Percentiles rank a stretch among this genome's conserved stretches.
These are phyloP conservation scores for Crenichthys baileyi DNA, from an alignment of 2,797 vertebrate genomes.

Conservation along the genomic window DNA sequence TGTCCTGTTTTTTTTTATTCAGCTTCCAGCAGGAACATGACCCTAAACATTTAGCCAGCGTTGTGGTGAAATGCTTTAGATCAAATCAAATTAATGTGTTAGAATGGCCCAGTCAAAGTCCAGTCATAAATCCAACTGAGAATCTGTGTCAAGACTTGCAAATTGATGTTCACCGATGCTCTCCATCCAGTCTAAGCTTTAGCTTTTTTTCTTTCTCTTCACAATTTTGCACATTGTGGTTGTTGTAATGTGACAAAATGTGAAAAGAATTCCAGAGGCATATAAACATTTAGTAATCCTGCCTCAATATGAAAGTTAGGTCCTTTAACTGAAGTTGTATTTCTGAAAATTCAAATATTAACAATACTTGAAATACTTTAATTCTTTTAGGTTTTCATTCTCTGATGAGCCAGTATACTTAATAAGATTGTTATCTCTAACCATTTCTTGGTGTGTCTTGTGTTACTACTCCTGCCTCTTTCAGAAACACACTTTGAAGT, in stretches of 20 bases:
- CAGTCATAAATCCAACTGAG: background rate
- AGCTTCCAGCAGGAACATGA: background rate
- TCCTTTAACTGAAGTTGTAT: background rate
- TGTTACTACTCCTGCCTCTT: background rate
- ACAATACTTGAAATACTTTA: background rate
- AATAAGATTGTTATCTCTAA: background rate
- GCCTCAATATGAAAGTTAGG: background rate
- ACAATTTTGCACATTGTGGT: no score
- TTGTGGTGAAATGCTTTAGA: background rate
- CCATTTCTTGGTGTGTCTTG: no score
- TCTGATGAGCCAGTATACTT: background rate
- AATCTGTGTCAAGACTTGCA: no score
- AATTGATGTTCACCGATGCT: no score
- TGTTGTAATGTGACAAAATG: no score
- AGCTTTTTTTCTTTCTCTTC: no score
- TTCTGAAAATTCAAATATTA: background rate
- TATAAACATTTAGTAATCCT: background rate
- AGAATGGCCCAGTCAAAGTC: background rate
- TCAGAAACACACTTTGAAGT: conserved; percentile 55
- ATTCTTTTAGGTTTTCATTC: background rate
- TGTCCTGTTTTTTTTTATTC: no score
- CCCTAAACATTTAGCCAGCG: background rate
- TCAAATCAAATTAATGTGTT: background rate
- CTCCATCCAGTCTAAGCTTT: no score
- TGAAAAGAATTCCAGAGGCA: no score